Evolutionary conservation across 2,797 vertebrate species (phyloP).

Genomic region (Benthosema pterotum): DNA sequence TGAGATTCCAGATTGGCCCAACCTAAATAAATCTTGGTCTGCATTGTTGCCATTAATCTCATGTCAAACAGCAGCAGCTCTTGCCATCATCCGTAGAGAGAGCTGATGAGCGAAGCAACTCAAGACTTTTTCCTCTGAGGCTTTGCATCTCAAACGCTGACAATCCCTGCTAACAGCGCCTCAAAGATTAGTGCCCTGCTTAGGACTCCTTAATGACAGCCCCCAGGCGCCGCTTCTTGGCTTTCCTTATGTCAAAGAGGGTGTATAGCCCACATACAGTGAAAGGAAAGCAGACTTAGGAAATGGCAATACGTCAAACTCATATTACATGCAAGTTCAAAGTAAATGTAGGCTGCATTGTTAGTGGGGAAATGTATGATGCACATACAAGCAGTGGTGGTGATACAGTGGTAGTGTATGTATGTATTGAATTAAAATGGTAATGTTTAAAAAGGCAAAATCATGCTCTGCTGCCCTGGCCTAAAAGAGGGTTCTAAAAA

Average conservation of each 20-base stretch:
- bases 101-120: slow-evolving; percentile 39
- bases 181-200: slow-evolving; percentile 67
- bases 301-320: not conserved
- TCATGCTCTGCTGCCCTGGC: too few relatives aligned
- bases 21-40: slow-evolving; percentile 64
- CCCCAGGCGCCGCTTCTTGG: slow-evolving; percentile 31
- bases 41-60: slow-evolving; percentile 74
- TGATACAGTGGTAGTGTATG: too few relatives aligned
- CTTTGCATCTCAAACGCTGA: slow-evolving; percentile 72
- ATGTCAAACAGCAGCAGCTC: slow-evolving; percentile 70
- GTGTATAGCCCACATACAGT: not conserved
- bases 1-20: not conserved
- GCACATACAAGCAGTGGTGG: too few relatives aligned
- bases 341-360: not conserved
- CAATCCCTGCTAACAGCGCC: slow-evolving; percentile 20
- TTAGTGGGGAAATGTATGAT: too few relatives aligned
- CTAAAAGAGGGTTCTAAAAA: too few relatives aligned
- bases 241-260: not conserved
- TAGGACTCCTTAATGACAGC: slow-evolving; percentile 62
- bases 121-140: slow-evolving; percentile 37
- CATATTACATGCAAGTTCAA: not conserved
- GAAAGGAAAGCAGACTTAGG: not conserved
- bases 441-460: too few relatives aligned
- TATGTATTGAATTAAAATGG: too few relatives aligned
- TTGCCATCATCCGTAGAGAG: slow-evolving; percentile 38